phyloP scores from a whole-genome alignment of 2,888 invertebrate species.

The Dynastes grantii region DNA sequence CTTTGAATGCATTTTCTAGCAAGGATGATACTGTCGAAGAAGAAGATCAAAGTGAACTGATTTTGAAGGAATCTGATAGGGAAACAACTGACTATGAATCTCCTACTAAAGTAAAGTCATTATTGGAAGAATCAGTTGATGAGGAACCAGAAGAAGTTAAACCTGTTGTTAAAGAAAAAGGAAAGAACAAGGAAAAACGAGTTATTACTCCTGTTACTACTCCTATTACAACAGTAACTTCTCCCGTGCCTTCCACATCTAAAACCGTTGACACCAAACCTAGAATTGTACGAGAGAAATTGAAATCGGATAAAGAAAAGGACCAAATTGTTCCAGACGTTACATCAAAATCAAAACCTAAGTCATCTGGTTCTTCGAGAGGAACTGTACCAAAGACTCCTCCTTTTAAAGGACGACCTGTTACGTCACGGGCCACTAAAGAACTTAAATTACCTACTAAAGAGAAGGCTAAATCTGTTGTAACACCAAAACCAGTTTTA shows the following conservation, averaged over 20 bases:
- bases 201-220: slow-evolving; percentile 10
- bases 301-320: slow-evolving; percentile 64
- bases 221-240: background rate
- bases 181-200: slow-evolving; percentile 34
- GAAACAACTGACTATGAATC: slow-evolving; percentile 52
- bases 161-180: slow-evolving; percentile 71
- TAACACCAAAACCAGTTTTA: slow-evolving; percentile 36
- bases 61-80: slow-evolving; percentile 71
- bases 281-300: slow-evolving; percentile 50
- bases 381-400: slow-evolving; percentile 52
- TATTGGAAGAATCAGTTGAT: slow-evolving; percentile 55
- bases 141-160: slow-evolving; percentile 70
- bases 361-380: slow-evolving; percentile 1
- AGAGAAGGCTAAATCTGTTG: slow-evolving; percentile 52
- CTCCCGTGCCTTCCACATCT: background rate
- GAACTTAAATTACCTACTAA: slow-evolving; percentile 47
- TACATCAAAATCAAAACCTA: slow-evolving; percentile 61
- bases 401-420: slow-evolving; percentile 51
- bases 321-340: slow-evolving; percentile 70
- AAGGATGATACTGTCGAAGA: slow-evolving; percentile 91
- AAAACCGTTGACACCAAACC: slow-evolving; percentile 31
- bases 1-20: slow-evolving; percentile 89
- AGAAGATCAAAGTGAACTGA: slow-evolving; percentile 70
- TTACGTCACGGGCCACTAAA: slow-evolving; percentile 50
- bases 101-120: slow-evolving; percentile 46